Evolutionary conservation across 2,797 vertebrate species (phyloP).

Genomic region (Vipera latastei): DNA sequence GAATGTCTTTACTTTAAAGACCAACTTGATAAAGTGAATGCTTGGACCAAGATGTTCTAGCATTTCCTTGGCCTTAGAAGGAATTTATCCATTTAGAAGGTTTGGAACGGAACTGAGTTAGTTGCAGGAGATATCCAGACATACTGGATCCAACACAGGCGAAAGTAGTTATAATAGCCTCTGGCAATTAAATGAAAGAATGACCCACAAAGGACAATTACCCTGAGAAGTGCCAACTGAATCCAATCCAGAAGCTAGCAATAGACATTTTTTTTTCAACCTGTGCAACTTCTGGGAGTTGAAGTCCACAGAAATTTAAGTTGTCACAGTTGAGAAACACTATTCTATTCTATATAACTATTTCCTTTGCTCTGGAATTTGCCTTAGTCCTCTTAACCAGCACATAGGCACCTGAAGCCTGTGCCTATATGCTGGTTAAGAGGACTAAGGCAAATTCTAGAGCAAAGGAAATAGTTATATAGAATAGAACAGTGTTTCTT

Average conservation of each 20-base stretch:
- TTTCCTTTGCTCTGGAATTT: background rate
- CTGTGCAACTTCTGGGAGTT: background rate
- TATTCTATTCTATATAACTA: background rate
- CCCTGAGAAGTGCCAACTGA: background rate
- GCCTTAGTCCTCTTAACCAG: background rate
- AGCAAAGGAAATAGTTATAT: background rate
- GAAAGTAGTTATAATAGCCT: background rate
- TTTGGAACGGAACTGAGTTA: background rate
- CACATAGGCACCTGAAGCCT: background rate
- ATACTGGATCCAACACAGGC: background rate
- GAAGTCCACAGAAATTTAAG: background rate
- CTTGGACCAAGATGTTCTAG: background rate
- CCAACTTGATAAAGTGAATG: conserved; percentile 2
- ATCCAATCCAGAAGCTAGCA: background rate
- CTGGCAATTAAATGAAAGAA: background rate
- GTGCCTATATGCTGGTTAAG: background rate
- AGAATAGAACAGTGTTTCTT: background rate
- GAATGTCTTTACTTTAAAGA: background rate
- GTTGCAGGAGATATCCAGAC: background rate
- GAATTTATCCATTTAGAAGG: background rate
- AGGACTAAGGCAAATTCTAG: background rate
- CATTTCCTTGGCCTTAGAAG: background rate
- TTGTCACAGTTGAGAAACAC: background rate
- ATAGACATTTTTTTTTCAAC: background rate
- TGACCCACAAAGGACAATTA: background rate